Base-by-base conservation (phyloP, 1,140 invertebrate genomes). In the Achroia grisella region DNA sequence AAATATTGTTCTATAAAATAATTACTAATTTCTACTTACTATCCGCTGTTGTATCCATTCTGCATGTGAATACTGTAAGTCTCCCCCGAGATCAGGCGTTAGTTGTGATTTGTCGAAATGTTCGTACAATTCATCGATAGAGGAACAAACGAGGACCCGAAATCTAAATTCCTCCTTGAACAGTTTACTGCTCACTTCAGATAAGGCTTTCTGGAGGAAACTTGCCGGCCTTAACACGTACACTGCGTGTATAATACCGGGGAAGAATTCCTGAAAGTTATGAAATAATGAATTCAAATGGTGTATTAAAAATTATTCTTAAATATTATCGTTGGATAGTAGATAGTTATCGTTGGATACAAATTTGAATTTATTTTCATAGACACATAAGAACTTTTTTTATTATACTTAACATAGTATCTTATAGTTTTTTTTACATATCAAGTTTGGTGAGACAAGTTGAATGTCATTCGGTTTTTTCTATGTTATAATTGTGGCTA, bases 11-110 rank as follows among this genome's bases (percentile, higher is more conserved):
- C 6, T 23, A 23, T 23, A 23, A 23, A 23, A 23, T 23, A 23
- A 23, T 23, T 3, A 23, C 6, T 23, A n/a, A n/a, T 23, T 23
- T 23, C 53, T 51, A 89, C 91, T 91, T 87, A 98, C 97, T 80
- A 97, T 93, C 89, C 97, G 89, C 78, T 98, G 96, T 65, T 98
- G 93, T 73, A 98, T 97, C 97, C 97, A 99, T 66, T 97, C 95
- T 39, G 94, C 90, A 83, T 98, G 95, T 58, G 95, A 94, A 86
- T 98, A 98, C 17, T 92, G 90, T 42, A 98, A 88, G 50, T 90
- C 88, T 6, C 97, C 97, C 3, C 95, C 95, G 32, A 99, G 89
- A 72, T 98, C 96, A 33, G 90, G 87, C 0, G 96, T 98, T 48
- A 99, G 86, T 79, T 97, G 95, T 62, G 90, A 90, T 44, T 89